Evolutionary conservation across 2,797 vertebrate species (phyloP), one percentile per base, ranked within the genome.

Genomic region (Scolopax bukidnonensis): DNA sequence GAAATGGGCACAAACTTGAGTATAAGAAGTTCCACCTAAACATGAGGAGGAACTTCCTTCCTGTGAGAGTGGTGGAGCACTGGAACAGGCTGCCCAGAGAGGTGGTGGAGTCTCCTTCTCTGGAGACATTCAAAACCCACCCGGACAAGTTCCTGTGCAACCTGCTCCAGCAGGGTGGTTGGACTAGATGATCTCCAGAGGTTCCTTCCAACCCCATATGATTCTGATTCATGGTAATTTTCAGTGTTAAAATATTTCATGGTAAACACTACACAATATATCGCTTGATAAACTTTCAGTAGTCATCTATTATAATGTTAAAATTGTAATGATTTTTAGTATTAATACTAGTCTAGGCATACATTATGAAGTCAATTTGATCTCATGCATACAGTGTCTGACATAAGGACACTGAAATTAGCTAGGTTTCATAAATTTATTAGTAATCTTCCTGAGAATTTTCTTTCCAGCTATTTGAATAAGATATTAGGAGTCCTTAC

Each of bases 261-360:
- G 38, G 43, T 73, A 88, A 95, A 71, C 23, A 57, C 53, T 91
- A 81, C 36, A 50, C 43, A 79, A 27, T 93, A 64, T 71, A 87
- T 65, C 80, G 60, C 83, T 84, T 80, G 64, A 64, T 87, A 91
- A 90, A 89, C 28, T 77, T 89, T 48, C 83, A 73, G 28, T 73
- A 93, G 51, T 81, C 33, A 80, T 65, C 67, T 90, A 23, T 59
- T 71, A 71, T 33, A 90, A 78, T 63, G 30, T 73, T 95, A 86
- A 84, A 86, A 78, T 75, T 53, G 20, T 65, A 91, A 79, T 45
- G 51, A 70, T 28, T 94, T 94, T 19, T 68, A 93, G 45, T 89
- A 59, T 53, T 93, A 84, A 41, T 89, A 68, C 33, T 92, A 85
- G 61, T 57, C 25, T 79, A 89, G 63, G 25, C 47, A 64, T 56